phyloP scores from a whole-genome alignment of 2,888 invertebrate species.

The Lymantria dispar region DNA sequence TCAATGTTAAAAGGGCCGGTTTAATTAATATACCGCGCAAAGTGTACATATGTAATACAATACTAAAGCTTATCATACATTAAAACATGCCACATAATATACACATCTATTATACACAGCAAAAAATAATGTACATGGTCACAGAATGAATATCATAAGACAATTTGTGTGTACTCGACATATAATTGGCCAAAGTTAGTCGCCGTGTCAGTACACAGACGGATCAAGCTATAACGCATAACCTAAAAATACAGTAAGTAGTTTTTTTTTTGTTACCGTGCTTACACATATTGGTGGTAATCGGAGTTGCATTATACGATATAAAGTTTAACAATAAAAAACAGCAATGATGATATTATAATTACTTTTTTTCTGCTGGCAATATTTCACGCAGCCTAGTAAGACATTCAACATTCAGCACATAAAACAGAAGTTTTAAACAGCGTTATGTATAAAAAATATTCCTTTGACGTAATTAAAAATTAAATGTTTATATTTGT shows the following conservation, averaged over 20 bases:
- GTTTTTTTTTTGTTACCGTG: constrained; percentile 24
- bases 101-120: constrained; percentile 57
- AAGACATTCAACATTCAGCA: neutral
- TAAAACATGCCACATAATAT: constrained; percentile 62
- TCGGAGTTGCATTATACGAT: constrained; percentile 28
- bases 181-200: constrained; percentile 1
- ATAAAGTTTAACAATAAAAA: constrained; percentile 2
- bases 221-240: constrained; percentile 34
- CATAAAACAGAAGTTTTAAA: neutral
- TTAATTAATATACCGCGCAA: constrained; percentile 11
- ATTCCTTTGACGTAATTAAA: constrained; percentile 2
- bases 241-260: constrained; percentile 18
- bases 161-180: constrained; percentile 15
- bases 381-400: neutral
- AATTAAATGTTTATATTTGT: neutral
- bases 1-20: constrained; percentile 2
- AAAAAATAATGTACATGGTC: constrained; percentile 55
- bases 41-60: constrained; percentile 53
- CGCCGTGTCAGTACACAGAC: constrained; percentile 30
- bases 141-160: constrained; percentile 44
- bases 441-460: constrained; percentile 23
- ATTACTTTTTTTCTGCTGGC: constrained; percentile 4
- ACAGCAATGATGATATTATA: neutral
- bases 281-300: constrained; percentile 29
- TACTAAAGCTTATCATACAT: constrained; percentile 62